phyloP scores from a whole-genome alignment of 2,888 invertebrate genomes.

The Malacosoma neustria region DNA sequence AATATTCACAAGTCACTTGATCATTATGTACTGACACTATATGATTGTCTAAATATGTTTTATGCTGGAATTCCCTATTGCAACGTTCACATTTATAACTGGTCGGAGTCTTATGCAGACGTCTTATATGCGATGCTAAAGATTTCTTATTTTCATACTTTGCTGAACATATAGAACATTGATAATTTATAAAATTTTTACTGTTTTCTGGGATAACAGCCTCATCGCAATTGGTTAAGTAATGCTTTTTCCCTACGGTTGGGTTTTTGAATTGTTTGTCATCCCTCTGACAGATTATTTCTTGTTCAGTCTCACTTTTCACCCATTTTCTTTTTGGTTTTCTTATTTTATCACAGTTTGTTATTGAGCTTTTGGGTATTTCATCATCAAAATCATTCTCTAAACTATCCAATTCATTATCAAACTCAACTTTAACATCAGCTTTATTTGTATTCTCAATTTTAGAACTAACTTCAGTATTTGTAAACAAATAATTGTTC shows the following conservation, averaged over 20 bases:
- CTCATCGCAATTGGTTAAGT: too few species aligned
- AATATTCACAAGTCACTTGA: constrained; percentile 60
- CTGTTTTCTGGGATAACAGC: too few species aligned
- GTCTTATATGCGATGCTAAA: constrained; percentile 38
- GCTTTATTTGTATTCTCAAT: too few species aligned
- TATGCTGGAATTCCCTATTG: constrained; percentile 71
- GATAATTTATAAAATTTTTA: too few species aligned
- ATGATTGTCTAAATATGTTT: constrained; percentile 70
- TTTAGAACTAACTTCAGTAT: too few species aligned
- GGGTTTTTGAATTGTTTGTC: too few species aligned
- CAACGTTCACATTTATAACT: constrained; percentile 45
- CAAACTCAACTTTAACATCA: neutral
- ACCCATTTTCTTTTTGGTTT: neutral
- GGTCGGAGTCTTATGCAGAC: constrained; percentile 34
- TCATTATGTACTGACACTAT: constrained; percentile 57
- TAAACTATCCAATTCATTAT: neutral
- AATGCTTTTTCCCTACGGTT: too few species aligned
- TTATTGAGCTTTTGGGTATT: too few species aligned
- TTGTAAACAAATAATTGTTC: too few species aligned
- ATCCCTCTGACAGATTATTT: too few species aligned
- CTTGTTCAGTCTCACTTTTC: neutral
- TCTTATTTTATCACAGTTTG: neutral
- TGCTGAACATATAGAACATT: constrained; percentile 49
- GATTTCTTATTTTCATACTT: constrained; percentile 45
- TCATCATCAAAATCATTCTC: neutral